A percentile compares a stretch with the other conserved stretches of the same genome.
These are phyloP conservation scores for Sepioteuthis lessoniana DNA, from an alignment of 2,888 invertebrate species.

Conservation along the genomic window DNA sequence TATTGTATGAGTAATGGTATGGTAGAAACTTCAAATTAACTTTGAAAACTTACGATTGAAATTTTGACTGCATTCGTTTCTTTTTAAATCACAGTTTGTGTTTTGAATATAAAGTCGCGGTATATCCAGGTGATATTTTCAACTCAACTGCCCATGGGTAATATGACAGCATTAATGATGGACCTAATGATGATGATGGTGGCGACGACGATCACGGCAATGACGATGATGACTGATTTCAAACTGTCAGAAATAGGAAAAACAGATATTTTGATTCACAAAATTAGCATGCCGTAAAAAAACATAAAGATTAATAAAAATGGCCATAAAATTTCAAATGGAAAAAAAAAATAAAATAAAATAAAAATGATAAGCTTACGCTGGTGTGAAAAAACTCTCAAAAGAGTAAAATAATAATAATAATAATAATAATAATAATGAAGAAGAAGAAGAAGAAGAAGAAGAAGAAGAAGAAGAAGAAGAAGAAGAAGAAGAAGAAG, in stretches of 20 bases:
- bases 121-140: not conserved
- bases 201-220: not conserved
- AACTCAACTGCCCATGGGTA: not conserved
- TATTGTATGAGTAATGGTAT: not conserved
- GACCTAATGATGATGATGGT: no score
- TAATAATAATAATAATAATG: no score
- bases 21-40: not conserved
- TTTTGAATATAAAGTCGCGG: not conserved
- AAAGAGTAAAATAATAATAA: no score
- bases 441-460: no score
- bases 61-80: not conserved
- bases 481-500: no score
- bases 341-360: not conserved
- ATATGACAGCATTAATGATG: not conserved
- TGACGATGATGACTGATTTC: not conserved
- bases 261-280: constrained; percentile 33
- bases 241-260: not conserved
- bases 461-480: no score
- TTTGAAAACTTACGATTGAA: not conserved
- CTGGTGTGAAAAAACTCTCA: no score
- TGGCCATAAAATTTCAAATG: not conserved
- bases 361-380: not conserved
- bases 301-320: not conserved
- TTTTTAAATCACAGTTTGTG: not conserved
- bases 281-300: not conserved